phyloP scores from a whole-genome alignment of 2,113 vertebrate genomes.

The Picathartes gymnocephalus region DNA sequence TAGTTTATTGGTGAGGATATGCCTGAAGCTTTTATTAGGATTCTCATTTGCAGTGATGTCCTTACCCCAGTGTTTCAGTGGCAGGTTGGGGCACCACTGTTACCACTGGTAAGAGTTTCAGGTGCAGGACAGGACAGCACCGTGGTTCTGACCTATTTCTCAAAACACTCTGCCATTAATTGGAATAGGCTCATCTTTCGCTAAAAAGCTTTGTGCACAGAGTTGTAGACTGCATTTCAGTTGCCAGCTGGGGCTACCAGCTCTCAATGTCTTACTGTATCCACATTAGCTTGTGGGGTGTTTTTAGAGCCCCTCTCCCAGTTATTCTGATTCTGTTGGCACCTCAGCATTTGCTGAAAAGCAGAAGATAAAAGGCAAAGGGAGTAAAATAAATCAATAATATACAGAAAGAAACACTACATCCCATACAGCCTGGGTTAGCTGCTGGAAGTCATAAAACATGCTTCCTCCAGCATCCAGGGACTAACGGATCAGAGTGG shows the following conservation, averaged over 20 bases:
- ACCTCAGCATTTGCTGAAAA: background rate
- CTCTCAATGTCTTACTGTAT: background rate
- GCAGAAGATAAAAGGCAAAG: background rate
- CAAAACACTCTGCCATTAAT: background rate
- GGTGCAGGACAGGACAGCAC: conserved; percentile 44
- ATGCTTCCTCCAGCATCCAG: background rate
- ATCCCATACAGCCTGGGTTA: background rate
- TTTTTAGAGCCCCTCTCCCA: background rate
- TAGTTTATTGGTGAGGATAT: conserved; percentile 57
- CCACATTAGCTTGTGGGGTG: background rate
- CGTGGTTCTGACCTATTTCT: background rate
- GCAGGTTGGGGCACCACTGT: conserved; percentile 57
- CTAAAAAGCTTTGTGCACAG: background rate
- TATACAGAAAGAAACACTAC: background rate
- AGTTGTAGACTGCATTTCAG: background rate
- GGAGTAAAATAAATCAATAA: background rate
- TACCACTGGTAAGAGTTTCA: conserved; percentile 43
- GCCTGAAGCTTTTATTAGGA: conserved; percentile 42
- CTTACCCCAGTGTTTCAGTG: conserved; percentile 69
- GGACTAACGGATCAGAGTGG: background rate
- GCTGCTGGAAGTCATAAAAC: background rate
- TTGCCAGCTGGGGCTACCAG: background rate
- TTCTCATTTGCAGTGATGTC: conserved; percentile 49
- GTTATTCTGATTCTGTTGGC: background rate
- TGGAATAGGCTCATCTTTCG: background rate